A percentile compares a stretch with the other conserved stretches of the same genome.
phyloP scores from a whole-genome alignment of 2,797 vertebrate species.

The Enteromius trimaculatus region DNA sequence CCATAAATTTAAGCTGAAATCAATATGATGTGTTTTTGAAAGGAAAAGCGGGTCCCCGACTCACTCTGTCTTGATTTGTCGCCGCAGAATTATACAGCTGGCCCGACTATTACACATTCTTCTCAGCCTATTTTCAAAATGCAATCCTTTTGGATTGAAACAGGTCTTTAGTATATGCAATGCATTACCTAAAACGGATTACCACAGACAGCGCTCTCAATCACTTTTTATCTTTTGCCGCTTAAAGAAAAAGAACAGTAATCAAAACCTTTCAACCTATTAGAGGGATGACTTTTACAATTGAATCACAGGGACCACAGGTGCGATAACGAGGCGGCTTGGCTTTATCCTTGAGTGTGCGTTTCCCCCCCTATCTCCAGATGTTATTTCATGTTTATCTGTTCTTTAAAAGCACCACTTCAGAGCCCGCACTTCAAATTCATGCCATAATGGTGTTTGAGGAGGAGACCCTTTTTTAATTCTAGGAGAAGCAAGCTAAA shows the following conservation, averaged over 20 bases:
- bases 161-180: slow-evolving; percentile 95
- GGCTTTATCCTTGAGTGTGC: slow-evolving; percentile 92
- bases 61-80: slow-evolving; percentile 66
- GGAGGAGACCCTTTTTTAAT: slow-evolving; percentile 68
- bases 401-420: slow-evolving; percentile 86
- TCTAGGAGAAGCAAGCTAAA: slow-evolving; percentile 76
- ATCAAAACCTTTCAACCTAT: slow-evolving; percentile 99
- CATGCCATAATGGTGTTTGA: slow-evolving; percentile 82
- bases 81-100: slow-evolving; percentile 62
- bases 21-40: slow-evolving; percentile 53
- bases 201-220: slow-evolving; percentile 95
- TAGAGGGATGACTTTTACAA: slow-evolving; percentile 99
- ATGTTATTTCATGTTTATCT: slow-evolving; percentile 99
- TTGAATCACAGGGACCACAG: slow-evolving; percentile 99
- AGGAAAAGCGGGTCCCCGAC: slow-evolving; percentile 51
- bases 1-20: slow-evolving; percentile 51
- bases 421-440: slow-evolving; percentile 77
- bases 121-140: slow-evolving; percentile 92
- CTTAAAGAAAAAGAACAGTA: slow-evolving; percentile 97
- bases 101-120: slow-evolving; percentile 76
- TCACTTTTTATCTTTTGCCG: slow-evolving; percentile 98
- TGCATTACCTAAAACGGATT: slow-evolving; percentile 99
- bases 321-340: slow-evolving; percentile 99
- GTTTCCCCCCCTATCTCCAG: slow-evolving; percentile 84
- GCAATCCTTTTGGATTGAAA: slow-evolving; percentile 92